Evolutionary conservation across 2,113 vertebrate genomes (phyloP).

Genomic region (Seriola rivoliana): DNA sequence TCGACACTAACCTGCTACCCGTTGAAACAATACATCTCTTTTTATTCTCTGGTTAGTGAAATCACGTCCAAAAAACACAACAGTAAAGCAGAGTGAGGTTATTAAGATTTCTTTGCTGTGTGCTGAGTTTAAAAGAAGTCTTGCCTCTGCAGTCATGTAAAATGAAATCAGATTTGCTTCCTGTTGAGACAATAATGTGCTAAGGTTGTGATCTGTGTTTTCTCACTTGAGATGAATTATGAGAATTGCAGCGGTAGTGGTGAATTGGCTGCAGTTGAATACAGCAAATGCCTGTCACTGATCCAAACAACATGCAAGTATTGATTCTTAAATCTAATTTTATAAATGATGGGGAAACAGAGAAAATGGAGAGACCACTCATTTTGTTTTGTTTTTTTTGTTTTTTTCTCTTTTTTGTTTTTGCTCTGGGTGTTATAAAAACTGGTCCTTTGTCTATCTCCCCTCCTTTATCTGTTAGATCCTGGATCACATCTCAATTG

Average conservation of each 20-base stretch:
- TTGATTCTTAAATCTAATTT: constrained; percentile 33
- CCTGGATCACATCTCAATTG: constrained; percentile 27
- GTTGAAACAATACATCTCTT: not conserved
- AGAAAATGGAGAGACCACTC: not conserved
- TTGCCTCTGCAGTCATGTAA: constrained; percentile 21
- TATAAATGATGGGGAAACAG: not conserved
- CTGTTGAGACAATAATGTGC: constrained; percentile 39
- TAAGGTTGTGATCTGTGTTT: constrained; percentile 35
- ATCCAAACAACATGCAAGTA: constrained; percentile 15
- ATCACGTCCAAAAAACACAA: constrained; percentile 53
- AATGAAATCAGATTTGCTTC: constrained; percentile 41
- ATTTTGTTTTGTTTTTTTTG: not conserved
- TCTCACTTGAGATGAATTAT: constrained; percentile 32
- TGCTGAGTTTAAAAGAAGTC: constrained; percentile 35
- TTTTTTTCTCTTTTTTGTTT: not conserved
- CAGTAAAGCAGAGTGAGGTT: constrained; percentile 19
- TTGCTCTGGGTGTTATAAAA: not conserved
- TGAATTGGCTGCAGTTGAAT: constrained; percentile 28
- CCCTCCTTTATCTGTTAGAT: not conserved
- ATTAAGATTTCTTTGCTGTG: constrained; percentile 26
- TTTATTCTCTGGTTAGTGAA: constrained; percentile 10
- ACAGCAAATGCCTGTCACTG: constrained; percentile 2
- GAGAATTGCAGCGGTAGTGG: not conserved
- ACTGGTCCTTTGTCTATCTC: not conserved
- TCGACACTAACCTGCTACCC: not conserved